A percentile compares a stretch with the other conserved stretches of the same genome.
Evolutionary conservation across 92 coral and sea anemone genomes (phyloP).

Genomic region (Siderastrea radians): DNA sequence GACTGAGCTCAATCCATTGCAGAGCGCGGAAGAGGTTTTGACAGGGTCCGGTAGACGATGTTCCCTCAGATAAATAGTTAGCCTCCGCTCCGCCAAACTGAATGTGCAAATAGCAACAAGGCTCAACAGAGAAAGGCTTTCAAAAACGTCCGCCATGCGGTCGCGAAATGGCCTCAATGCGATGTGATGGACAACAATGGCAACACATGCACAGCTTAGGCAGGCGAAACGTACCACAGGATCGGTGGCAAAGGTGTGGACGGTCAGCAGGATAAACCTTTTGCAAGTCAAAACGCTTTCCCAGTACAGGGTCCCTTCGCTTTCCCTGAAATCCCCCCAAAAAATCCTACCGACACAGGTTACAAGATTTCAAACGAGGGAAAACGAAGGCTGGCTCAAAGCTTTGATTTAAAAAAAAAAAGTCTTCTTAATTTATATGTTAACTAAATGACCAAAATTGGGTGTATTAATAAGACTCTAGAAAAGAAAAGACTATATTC

Average conservation of each 20-base stretch:
- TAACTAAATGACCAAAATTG: no score
- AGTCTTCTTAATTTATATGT: no score
- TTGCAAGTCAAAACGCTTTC: slow-evolving; percentile 59
- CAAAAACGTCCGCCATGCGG: slow-evolving; percentile 46
- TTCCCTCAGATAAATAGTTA: slow-evolving; percentile 35
- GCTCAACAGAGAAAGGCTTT: slow-evolving; percentile 36
- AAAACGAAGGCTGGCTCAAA: no score
- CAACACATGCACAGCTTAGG: slow-evolving; percentile 35
- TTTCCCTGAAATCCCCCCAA: no score
- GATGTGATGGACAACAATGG: slow-evolving; percentile 37
- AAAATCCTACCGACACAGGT: no score
- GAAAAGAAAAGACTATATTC: no score
- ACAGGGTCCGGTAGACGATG: slow-evolving; percentile 19
- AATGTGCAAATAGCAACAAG: not conserved
- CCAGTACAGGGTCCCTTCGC: slow-evolving; percentile 65
- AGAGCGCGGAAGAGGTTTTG: not conserved
- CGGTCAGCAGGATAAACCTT: no score
- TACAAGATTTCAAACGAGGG: no score
- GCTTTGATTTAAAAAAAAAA: no score
- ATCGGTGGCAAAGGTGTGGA: slow-evolving; percentile 51
- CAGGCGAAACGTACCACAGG: slow-evolving; percentile 42
- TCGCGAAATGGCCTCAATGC: slow-evolving; percentile 4
- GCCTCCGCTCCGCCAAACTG: slow-evolving; percentile 52
- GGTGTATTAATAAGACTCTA: no score
- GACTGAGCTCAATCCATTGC: slow-evolving; percentile 40